Base-by-base conservation (phyloP, 2,113 vertebrate genomes). In the Neodon shergylaensis region DNA sequence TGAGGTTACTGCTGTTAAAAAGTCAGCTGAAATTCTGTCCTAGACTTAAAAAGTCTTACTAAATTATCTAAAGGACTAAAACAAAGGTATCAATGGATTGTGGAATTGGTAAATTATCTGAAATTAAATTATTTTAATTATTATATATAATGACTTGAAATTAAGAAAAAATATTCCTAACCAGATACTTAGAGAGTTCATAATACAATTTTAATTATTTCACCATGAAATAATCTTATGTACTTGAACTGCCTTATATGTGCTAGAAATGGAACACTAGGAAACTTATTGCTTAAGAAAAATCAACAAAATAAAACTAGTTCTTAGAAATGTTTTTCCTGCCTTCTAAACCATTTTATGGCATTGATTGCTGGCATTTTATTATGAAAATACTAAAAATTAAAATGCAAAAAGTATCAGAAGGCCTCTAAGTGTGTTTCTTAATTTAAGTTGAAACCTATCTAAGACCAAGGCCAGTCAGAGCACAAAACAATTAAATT, bases 1-100 rank as follows among this genome's bases (percentile, higher is more conserved):
- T 95, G 93, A 90, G 94, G 95, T 97, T 98, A 98, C 98, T 96
- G 73, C 78, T 95, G 96, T 97, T 98, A 97, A 54, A 97, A 97
- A 97, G 93, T 94, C 94, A 81, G 77, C 44, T 95, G 77, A 98
- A 98, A 97, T 94, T 61, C 86, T 74, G 97, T 90, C 93, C n/a
- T 90, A 88, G 33, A 95, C 88, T 87, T 96, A 96, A 39, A 97
- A 85, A 28, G 42, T 86, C 49, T 97, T 44, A 21, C 97, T 93
- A 91, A 92, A 93, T 87, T 66, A 85, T 86, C 89, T 79, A 97
- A 90, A 96, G 73, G 7, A 95, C 52, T 94, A 90, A 92, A 33
- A 90, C 91, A 94, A 89, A 31, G 26, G 3, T 92, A 88, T 7
- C 58, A 86, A 72, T 76, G 26, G 79, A 87, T 7, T 54, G 22